Evolutionary conservation across 1,140 invertebrate genomes (phyloP).

Genomic region (Pseudachorutes palmiensis): DNA sequence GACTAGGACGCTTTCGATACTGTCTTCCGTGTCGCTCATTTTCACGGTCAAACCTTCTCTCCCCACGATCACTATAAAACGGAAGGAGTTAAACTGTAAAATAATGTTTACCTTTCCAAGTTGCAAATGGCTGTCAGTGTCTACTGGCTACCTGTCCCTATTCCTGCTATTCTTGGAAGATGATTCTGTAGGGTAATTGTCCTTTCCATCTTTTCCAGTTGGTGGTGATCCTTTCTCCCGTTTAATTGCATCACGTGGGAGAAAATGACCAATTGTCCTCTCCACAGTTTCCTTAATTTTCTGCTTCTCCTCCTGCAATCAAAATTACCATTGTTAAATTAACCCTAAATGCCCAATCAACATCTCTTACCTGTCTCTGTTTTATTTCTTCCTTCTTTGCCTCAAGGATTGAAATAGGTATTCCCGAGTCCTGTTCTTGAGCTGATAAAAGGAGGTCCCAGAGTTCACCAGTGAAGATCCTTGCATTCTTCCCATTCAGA

Average conservation of each 20-base stretch:
- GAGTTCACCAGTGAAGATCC: constrained; percentile 92
- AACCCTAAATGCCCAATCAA: constrained; percentile 7
- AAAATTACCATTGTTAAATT: not conserved
- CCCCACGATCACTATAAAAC: too few species aligned
- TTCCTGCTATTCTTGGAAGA: constrained; percentile 2
- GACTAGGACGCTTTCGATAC: constrained; percentile 33
- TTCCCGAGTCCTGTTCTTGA: constrained; percentile 86
- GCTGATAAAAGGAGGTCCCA: constrained; percentile 93
- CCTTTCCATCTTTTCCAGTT: constrained; percentile 21
- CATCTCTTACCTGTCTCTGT: constrained; percentile 57
- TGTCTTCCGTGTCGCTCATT: constrained; percentile 43
- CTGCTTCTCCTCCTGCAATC: constrained; percentile 55
- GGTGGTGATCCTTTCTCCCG: constrained; percentile 35
- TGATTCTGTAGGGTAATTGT: constrained; percentile 29
- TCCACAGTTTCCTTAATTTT: constrained; percentile 54
- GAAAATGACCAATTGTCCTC: constrained; percentile 39
- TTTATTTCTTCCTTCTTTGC: constrained; percentile 96
- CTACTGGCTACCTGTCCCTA: too few species aligned
- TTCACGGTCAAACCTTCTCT: constrained; percentile 44
- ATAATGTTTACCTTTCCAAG: too few species aligned
- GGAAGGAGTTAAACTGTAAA: too few species aligned
- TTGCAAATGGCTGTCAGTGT: too few species aligned
- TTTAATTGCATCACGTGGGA: constrained; percentile 23
- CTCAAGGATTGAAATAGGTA: constrained; percentile 65
- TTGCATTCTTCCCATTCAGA: constrained; percentile 93